Base-by-base conservation (phyloP, 2,797 vertebrate species). In the Pangasius sanitwongsei region DNA sequence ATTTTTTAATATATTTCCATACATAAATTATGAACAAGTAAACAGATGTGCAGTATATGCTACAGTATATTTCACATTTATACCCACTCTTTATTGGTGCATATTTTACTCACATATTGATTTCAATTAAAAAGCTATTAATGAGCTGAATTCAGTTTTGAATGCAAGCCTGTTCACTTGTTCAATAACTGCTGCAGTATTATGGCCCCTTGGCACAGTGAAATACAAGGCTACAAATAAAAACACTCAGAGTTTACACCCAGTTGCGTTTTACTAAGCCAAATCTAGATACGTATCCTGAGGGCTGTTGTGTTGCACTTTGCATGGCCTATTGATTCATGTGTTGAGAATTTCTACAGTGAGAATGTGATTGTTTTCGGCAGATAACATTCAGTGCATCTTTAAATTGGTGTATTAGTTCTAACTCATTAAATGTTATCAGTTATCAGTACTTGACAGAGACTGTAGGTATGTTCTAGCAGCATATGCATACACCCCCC, bases 271-370 rank as follows among this genome's bases (percentile, higher is more conserved):
- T 83, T 41, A 63, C 34, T 7, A 63, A 28, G 57, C 59, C 81
- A 63, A 44, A 83, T 83, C 23, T 63, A 61, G 20, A 61, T 41
- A 6, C 23, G 1, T 63, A 28, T 28, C 81, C 57, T 25, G 23
- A 44, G 37, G 81, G 34, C 25, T 48, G 13, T 44, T 44, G 80
- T 28, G 57, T 6, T 83, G 59, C 6, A 85, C 63, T 69, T 67
- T 67, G 59, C 61, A 31, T 67, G 82, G 37, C 82, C 82, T 84
- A 84, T 84, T 83, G 59, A 83, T 83, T 44, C 59, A 41, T 23
- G 2, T 18, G 25, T 83, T 15, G 6, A 83, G 12, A 83, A 63
- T 18, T 28, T 41, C 25, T 83, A 44, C 59, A 44, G 23, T 65
- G 23, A 25, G 1, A 61, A 61, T 83, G 55, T 61, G 23, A 83